Percentiles rank a stretch among this genome's conserved stretches.
These are phyloP conservation scores for Ladona fulva DNA, from an alignment of 1,140 invertebrate species.

Conservation along the genomic window DNA sequence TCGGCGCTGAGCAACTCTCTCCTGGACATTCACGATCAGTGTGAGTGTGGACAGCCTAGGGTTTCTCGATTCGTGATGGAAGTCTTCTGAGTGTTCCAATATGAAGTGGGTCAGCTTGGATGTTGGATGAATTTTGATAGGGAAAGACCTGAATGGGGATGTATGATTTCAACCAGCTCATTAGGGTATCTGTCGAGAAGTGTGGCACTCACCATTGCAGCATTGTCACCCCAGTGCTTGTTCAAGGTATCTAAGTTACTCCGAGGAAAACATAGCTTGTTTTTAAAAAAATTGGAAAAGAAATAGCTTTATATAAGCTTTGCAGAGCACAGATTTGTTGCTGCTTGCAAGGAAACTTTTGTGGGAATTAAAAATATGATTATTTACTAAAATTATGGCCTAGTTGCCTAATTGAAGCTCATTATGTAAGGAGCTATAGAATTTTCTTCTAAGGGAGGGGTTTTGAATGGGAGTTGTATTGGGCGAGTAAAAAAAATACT, in stretches of 20 bases:
- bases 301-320: neutral
- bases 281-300: neutral
- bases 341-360: neutral
- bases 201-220: neutral
- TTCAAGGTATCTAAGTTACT: constrained; percentile 2
- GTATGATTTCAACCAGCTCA: neutral
- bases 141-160: neutral
- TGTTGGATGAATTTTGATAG: constrained; percentile 6
- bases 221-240: neutral
- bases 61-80: constrained; percentile 4
- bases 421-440: neutral
- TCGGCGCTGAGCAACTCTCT: constrained; percentile 88
- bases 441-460: no score
- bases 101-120: constrained; percentile 7
- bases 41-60: constrained; percentile 49
- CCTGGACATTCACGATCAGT: constrained; percentile 88
- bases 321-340: neutral
- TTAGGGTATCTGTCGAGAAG: neutral
- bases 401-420: neutral
- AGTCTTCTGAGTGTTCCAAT: neutral
- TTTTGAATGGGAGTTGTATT: no score
- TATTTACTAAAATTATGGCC: neutral
- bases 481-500: no score
- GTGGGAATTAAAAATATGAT: neutral
- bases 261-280: neutral